Conservation (phyloP, 37 sponge, comb jelly and placozoan genomes). For the Oopsacas minuta region DNA sequence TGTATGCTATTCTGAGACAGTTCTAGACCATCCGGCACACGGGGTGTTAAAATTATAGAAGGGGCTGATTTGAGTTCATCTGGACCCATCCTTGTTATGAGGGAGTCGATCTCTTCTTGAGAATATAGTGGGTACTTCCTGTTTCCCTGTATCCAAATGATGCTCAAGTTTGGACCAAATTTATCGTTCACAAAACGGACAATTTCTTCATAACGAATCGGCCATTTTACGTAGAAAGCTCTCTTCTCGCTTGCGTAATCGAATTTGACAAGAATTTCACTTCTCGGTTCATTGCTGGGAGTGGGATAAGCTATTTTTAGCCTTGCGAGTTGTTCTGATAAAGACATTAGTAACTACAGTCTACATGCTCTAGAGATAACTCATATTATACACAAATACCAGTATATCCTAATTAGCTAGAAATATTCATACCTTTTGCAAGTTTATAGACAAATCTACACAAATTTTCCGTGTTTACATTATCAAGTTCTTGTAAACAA, state of each 20-base stretch:
- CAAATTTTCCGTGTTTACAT: too few species aligned
- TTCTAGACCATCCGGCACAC: not conserved
- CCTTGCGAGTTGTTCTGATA: not conserved
- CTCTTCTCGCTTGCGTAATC: not conserved
- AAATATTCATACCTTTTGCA: too few species aligned
- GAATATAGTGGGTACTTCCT: not conserved
- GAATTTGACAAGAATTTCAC: not conserved
- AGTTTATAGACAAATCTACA: too few species aligned
- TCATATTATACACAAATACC: too few species aligned
- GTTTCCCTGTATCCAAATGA: not conserved
- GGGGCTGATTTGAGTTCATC: not conserved
- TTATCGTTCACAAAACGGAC: not conserved
- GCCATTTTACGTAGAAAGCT: slow-evolving; percentile 12
- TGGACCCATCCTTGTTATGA: not conserved
- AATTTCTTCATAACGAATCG: not conserved
- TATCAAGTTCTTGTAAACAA: too few species aligned
- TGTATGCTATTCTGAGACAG: not conserved
- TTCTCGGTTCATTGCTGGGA: slow-evolving; percentile 1
- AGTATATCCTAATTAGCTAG: too few species aligned
- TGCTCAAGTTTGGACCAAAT: not conserved
- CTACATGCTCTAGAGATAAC: too few species aligned
- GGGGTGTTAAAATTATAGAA: not conserved
- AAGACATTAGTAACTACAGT: not conserved
- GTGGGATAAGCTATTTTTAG: slow-evolving; percentile 9
- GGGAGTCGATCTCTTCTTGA: not conserved